Conservation (phyloP, 2,797 vertebrate genomes). For the Amblyopsis hoosieri region DNA sequence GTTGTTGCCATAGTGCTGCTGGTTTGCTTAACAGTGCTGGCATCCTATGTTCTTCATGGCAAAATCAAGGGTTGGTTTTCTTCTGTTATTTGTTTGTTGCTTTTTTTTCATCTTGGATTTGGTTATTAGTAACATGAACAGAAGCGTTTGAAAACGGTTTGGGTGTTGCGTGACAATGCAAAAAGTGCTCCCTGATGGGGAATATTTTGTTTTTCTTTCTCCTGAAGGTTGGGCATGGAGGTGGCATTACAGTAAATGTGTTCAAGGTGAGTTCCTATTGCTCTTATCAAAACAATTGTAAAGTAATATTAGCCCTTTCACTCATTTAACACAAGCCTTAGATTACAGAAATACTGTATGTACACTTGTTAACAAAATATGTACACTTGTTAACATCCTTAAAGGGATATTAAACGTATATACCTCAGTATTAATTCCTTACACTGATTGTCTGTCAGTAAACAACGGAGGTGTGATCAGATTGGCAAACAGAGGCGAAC, state of each 20-base stretch:
- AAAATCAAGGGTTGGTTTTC: slow-evolving; percentile 80
- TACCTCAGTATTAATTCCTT: too few relatives aligned
- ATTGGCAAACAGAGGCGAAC: too few relatives aligned
- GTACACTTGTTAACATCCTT: too few relatives aligned
- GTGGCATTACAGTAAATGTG: slow-evolving; percentile 51
- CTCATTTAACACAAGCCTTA: background rate
- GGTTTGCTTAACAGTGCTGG: slow-evolving; percentile 59
- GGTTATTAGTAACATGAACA: background rate
- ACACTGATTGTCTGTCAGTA: background rate
- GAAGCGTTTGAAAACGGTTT: too few relatives aligned
- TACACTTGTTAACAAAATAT: too few relatives aligned
- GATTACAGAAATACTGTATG: too few relatives aligned
- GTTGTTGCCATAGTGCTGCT: slow-evolving; percentile 72
- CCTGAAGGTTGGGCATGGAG: slow-evolving; percentile 60
- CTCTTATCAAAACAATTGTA: background rate
- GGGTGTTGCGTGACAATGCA: slow-evolving; percentile 2
- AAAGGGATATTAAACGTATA: too few relatives aligned
- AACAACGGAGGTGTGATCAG: background rate
- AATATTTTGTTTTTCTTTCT: slow-evolving; percentile 12
- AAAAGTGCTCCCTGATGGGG: too few relatives aligned
- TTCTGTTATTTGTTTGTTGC: background rate
- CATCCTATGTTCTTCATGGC: slow-evolving; percentile 66
- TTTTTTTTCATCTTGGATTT: too few relatives aligned
- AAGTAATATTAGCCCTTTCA: background rate
- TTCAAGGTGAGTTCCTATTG: slow-evolving; percentile 51